Evolutionary conservation across 92 coral and sea anemone species (phyloP), one percentile per base, ranked within the genome.

Genomic region (Chrysogorgia sp.): DNA sequence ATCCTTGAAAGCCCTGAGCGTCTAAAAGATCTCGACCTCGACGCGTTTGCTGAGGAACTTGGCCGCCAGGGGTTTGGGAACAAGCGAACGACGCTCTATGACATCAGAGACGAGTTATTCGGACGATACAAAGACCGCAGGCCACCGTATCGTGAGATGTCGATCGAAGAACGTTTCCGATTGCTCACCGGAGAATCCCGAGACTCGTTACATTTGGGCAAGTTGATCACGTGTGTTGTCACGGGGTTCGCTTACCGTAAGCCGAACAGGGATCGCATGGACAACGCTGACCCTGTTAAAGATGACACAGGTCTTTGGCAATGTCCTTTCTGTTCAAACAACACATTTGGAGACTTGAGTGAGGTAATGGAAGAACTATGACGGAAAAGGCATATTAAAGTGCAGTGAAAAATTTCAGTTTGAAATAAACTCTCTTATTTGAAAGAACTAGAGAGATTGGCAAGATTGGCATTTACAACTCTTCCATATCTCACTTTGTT

Each of bases 11-110:
- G 90, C 20, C 98, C 98, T 7, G 97, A 94, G 63, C 82, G 97
- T 65, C 86, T 94, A 33, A 94, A 87, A 85, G 98, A 94, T 67
- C 79, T 94, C 48, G 98, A 94, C 52, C 82, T 94, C 0, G 97
- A 94, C 56, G 98, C 98, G 5, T 94, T 94, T 71, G 98, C 98
- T 0, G 98, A 90, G 65, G 98, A 94, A 63, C 92, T 94, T 3
- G 98, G 91, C 66, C 87, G 98, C 1, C 97, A 91, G 68, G 92
- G 91, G 71, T 94, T 85, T 35, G 98, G 98, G 34, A 94, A 94
- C 88, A 94, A 94, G 74, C 86, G 88, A 1, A 89, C 88, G 5
- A 94, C 98, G 8, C 83, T 94, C 62, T 91, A 94, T 64, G 98
- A 94, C 88, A 94, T 94, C 71, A 90, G 98, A 17, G 98, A 94